Conservation (phyloP, 2,113 vertebrate genomes). For the Saguinus imperator region DNA sequence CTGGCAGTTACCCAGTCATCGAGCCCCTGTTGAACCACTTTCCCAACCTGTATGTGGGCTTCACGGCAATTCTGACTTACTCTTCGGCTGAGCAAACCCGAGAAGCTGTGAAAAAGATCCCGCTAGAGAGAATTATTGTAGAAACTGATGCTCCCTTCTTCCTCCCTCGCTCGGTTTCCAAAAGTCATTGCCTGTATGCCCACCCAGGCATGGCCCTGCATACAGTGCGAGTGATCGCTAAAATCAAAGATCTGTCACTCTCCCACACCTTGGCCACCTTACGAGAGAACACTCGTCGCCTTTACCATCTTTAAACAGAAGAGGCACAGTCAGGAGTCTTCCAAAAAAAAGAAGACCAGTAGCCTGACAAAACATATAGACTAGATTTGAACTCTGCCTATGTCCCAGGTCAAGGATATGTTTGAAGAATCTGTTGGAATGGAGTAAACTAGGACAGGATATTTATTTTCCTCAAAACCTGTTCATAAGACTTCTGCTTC, state of each 20-base stretch:
- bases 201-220: slow-evolving; percentile 91
- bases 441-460: not conserved
- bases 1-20: slow-evolving; percentile 80
- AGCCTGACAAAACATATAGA: not conserved
- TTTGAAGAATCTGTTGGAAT: not conserved
- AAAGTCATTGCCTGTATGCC: slow-evolving; percentile 80
- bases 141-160: slow-evolving; percentile 92
- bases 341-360: not conserved
- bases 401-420: not conserved
- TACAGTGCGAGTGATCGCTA: slow-evolving; percentile 87
- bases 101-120: slow-evolving; percentile 82
- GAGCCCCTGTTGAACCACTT: slow-evolving; percentile 76
- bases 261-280: slow-evolving; percentile 80
- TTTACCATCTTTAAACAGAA: slow-evolving; percentile 84
- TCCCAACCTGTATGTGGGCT: slow-evolving; percentile 88
- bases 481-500: slow-evolving; percentile 29
- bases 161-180: slow-evolving; percentile 86
- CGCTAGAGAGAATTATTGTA: slow-evolving; percentile 86
- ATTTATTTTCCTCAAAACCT: not conserved
- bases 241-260: slow-evolving; percentile 82
- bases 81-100: slow-evolving; percentile 75
- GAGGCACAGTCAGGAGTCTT: not conserved
- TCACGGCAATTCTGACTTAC: slow-evolving; percentile 89
- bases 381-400: slow-evolving; percentile 12
- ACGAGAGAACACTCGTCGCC: slow-evolving; percentile 83